phyloP scores from a whole-genome alignment of 2,113 vertebrate genomes.

The Misgurnus anguillicaudatus region DNA sequence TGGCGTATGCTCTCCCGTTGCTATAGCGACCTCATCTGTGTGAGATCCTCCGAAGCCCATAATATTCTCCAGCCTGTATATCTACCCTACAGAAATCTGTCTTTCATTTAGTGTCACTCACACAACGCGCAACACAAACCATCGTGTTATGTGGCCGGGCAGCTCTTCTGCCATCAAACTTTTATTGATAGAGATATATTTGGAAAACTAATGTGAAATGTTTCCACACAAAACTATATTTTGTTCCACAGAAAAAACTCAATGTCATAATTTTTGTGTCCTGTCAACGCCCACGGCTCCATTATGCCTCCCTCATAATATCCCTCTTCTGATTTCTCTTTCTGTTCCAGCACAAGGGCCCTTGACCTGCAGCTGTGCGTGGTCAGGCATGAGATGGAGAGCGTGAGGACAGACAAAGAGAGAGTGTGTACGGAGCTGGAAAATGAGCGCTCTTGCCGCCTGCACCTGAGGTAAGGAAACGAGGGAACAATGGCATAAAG shows the following conservation, averaged over 20 bases:
- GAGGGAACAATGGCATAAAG: constrained; percentile 37
- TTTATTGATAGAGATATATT: constrained; percentile 31
- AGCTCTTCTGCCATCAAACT: constrained; percentile 28
- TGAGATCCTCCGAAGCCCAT: constrained; percentile 8
- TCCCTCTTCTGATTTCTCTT: constrained; percentile 18
- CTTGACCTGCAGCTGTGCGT: constrained; percentile 68
- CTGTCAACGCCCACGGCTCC: constrained; percentile 7
- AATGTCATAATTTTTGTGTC: constrained; percentile 24
- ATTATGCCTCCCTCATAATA: neutral
- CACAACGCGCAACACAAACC: constrained; percentile 2
- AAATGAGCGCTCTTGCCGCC: constrained; percentile 63
- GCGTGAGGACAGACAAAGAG: constrained; percentile 61
- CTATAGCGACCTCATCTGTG: constrained; percentile 12
- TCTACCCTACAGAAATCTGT: constrained; percentile 16
- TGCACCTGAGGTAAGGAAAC: constrained; percentile 76
- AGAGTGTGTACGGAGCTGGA: constrained; percentile 70
- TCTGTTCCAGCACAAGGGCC: constrained; percentile 73
- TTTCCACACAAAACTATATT: constrained; percentile 40
- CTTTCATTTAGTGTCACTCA: constrained; percentile 27
- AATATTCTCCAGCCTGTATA: constrained; percentile 29
- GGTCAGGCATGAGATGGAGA: constrained; percentile 70
- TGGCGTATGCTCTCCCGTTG: constrained; percentile 21
- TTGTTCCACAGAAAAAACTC: constrained; percentile 21
- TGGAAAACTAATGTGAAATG: constrained; percentile 31
- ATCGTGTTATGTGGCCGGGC: constrained; percentile 29